These are phyloP conservation scores for Sweltsa coloradensis DNA, from an alignment of 1,140 invertebrate species.

Conservation along the genomic window DNA sequence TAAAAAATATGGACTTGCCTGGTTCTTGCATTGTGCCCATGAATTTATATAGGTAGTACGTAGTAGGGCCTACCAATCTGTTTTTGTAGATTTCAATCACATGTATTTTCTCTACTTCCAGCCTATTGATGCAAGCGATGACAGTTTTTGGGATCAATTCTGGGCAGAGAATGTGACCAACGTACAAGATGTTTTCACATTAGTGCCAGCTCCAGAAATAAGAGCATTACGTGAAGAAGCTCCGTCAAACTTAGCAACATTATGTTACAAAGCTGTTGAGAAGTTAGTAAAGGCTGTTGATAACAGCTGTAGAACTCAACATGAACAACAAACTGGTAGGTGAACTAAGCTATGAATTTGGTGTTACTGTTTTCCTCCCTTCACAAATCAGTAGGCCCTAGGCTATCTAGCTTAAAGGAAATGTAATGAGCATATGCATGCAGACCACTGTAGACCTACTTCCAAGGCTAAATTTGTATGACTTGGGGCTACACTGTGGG, in stretches of 20 bases:
- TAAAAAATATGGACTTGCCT: no score
- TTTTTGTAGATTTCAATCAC: no score
- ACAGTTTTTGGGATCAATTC: conserved; percentile 97
- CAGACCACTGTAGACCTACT: no score
- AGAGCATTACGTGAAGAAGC: conserved; percentile 87
- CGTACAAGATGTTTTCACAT: conserved; percentile 93
- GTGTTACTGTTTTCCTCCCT: no score
- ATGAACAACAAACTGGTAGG: conserved; percentile 85
- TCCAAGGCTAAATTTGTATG: no score
- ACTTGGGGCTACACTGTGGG: no score
- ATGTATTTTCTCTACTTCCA: conserved; percentile 29
- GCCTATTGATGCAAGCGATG: conserved; percentile 84
- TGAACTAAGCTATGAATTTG: conserved; percentile 1
- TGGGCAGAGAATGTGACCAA: conserved; percentile 91
- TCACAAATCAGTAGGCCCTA: no score
- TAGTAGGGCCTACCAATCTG: no score
- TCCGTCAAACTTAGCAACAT: conserved; percentile 95
- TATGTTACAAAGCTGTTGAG: conserved; percentile 97
- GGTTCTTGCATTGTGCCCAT: no score
- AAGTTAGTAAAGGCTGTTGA: conserved; percentile 90
- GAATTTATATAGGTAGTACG: no score
- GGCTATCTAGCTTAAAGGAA: no score
- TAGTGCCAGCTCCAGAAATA: conserved; percentile 90
- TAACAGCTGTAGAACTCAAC: conserved; percentile 80
- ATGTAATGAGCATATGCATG: no score